Evolutionary conservation across 1,140 invertebrate species (phyloP), one percentile per base, ranked within the genome.

Genomic region (Listronotus bonariensis): DNA sequence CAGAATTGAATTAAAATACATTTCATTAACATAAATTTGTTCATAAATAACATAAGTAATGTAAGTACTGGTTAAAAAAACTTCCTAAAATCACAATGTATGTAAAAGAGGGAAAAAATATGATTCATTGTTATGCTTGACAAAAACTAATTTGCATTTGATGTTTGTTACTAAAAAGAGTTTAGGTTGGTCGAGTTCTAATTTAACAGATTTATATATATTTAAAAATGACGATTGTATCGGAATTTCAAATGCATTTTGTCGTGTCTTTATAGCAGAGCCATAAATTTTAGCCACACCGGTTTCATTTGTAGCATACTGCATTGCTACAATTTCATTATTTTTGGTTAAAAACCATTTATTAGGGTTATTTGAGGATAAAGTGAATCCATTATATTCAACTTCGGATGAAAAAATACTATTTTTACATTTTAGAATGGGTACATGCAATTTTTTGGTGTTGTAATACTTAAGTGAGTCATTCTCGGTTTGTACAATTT

Each of bases 261-360:
- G 26, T 10, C 7, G 6, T 11, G 1, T 14, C 6, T 42, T 57
- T 31, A 55, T 14, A 17, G 40, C 12, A 18, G 32, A 38, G 40
- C 42, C 54, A 45, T 43, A 34, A 43, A 57, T 57, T 10, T 14
- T 26, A 42, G 18, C 42, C 15, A 10, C 14, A 10, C 42, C 42
- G 9, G 42, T 15, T 9, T 15, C 10, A 46, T 1, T 6, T 26
- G n/a, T 20, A 43, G 15, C 34, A 55, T 55, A 14, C 8, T 43
- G 18, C 38, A 57, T 57, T 15, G 14, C 32, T 26, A 26, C 20
- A 5, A 26, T 26, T 26, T 26, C n/a, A 40, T 42, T 55, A 40
- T 55, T 41, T 40, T 42, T 42, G 42, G 53, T 55, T 32, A 55
- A 40, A 40, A 55, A 55, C 53, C 53, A 55, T 40, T 40, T 55